Evolutionary conservation across 2,888 invertebrate species (phyloP).

Genomic region (Nyleta sp.): DNA sequence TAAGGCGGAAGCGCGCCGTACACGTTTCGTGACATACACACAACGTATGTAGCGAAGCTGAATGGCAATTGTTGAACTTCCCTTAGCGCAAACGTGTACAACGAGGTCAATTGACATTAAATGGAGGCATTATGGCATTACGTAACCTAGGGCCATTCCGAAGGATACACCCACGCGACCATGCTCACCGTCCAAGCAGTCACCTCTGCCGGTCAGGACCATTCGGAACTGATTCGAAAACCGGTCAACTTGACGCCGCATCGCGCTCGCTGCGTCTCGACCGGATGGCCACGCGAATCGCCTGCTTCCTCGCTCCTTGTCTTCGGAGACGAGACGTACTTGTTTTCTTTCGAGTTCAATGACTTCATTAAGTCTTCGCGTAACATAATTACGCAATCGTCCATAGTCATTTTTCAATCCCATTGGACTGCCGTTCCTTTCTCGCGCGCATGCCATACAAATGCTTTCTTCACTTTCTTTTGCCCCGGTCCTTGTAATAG

Average conservation of each 20-base stretch:
- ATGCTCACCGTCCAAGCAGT: conserved; percentile 43
- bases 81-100: conserved; percentile 81
- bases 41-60: conserved; percentile 70
- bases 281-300: conserved; percentile 51
- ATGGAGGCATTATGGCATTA: conserved; percentile 80
- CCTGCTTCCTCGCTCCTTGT: conserved; percentile 28
- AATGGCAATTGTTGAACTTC: conserved; percentile 83
- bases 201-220: conserved; percentile 56
- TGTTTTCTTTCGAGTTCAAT: conserved; percentile 58
- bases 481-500: too few relatives aligned
- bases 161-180: conserved; percentile 79
- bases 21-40: conserved; percentile 67
- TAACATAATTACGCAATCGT: conserved; percentile 35
- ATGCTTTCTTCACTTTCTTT: too few relatives aligned
- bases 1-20: conserved; percentile 68
- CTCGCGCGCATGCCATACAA: too few relatives aligned
- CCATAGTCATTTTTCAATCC: too few relatives aligned
- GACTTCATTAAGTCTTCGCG: conserved; percentile 44
- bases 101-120: conserved; percentile 83
- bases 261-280: conserved; percentile 34
- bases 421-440: too few relatives aligned
- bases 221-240: conserved; percentile 54
- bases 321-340: conserved; percentile 27
- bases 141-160: conserved; percentile 81
- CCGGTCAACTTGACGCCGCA: conserved; percentile 44